Base-by-base conservation (phyloP, 2,797 vertebrate species). In the Hyperoplus lanceolatus region DNA sequence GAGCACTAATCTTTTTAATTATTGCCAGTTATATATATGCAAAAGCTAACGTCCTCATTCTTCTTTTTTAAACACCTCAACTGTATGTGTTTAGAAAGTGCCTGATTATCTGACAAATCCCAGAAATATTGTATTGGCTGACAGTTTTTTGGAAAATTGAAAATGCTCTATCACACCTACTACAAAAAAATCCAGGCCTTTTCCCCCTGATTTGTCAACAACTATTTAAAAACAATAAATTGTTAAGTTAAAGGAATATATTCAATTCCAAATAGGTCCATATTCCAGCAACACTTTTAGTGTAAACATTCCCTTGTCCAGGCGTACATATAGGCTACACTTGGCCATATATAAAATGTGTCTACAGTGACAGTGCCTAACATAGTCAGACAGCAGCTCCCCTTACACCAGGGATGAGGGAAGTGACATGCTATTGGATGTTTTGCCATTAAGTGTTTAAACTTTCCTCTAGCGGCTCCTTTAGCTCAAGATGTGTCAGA, bases 11-110 rank as follows among this genome's bases (percentile, higher is more conserved):
- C 18, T 48, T 11, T 75, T 83, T 74, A 16, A 63, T 36, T 50
- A 66, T 63, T 75, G 71, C 58, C n/a, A 57, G 29, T 29, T 48
- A 81, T 72, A 84, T 59, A 77, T 7, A 73, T 51, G 63, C 38
- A 63, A 50, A 59, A 70, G 29, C 29, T 29, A 29, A 51, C 2
- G 1, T 71, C 50, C 7, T 46, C 45, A 12, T 42, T 56, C 13
- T 29, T n/a, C 10, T 29, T 29, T 65, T 67, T 74, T 21, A 77
- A 75, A 64, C 8, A 15, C 12, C 41, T 64, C n/a, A 60, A 41
- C 50, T 72, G 16, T 56, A 75, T n/a, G n/a, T 43, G 36, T 54
- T 69, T 14, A 29, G 29, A 29, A 29, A 29, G 29, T 61, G 62
- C 18, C 46, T 14, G 38, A 51, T 59, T 43, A 43, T 10, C 55